Conservation (phyloP, 2,797 vertebrate genomes). For the Leuciscus waleckii region DNA sequence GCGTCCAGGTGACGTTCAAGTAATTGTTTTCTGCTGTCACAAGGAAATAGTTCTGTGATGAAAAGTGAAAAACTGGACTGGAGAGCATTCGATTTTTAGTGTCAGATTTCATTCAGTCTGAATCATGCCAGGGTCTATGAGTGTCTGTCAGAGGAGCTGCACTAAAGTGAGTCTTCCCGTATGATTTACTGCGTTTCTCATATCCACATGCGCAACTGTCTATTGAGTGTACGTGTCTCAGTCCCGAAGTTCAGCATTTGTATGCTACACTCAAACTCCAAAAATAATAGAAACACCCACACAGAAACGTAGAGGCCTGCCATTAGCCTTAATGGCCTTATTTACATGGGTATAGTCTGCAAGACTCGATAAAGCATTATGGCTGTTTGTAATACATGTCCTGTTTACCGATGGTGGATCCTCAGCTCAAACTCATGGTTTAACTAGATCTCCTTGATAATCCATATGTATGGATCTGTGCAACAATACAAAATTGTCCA, state of each 20-base stretch:
- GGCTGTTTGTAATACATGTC: background rate
- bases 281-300: conserved; percentile 4
- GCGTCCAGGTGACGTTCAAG: background rate
- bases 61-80: background rate
- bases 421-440: background rate
- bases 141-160: background rate
- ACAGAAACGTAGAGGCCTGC: background rate
- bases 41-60: background rate
- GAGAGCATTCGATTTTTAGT: background rate
- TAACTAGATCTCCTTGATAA: background rate
- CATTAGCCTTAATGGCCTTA: background rate
- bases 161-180: background rate
- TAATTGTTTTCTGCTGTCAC: background rate
- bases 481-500: background rate
- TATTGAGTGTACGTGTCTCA: background rate
- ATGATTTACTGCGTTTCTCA: background rate
- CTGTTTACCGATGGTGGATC: conserved; percentile 10
- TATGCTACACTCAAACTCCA: background rate
- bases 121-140: background rate
- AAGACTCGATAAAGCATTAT: background rate
- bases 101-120: background rate
- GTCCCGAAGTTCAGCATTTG: background rate
- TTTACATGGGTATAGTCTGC: background rate
- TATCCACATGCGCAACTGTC: background rate
- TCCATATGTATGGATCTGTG: background rate